A percentile compares a stretch with the other conserved stretches of the same genome.
Conservation (phyloP, 2,113 vertebrate species). For the Eubucco bourcierii region DNA sequence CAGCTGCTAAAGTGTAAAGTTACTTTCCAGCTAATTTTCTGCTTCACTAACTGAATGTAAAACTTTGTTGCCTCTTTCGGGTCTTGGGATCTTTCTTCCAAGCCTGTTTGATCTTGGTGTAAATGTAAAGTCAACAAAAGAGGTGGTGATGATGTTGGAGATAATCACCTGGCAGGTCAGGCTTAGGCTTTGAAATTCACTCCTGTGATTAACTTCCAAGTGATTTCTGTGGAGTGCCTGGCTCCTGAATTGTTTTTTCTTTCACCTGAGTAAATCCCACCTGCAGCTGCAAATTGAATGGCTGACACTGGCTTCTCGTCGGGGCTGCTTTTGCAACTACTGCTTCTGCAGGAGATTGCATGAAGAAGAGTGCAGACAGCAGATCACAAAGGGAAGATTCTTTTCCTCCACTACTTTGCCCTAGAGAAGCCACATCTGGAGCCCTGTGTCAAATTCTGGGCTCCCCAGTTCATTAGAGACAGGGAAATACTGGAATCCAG, state of each 20-base stretch:
- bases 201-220: background rate
- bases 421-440: no score
- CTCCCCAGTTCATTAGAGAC: no score
- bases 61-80: background rate
- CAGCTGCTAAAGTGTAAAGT: background rate
- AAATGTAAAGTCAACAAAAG: background rate
- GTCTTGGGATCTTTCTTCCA: background rate
- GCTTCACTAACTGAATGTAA: background rate
- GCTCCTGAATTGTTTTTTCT: background rate
- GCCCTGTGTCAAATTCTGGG: no score
- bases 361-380: no score
- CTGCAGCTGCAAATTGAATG: background rate
- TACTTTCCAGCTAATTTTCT: background rate
- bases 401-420: no score
- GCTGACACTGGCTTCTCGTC: fast-evolving
- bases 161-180: background rate
- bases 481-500: no score
- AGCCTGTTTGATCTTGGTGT: background rate
- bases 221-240: background rate
- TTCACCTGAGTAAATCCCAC: background rate
- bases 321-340: background rate
- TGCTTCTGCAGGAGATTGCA: no score
- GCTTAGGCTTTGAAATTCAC: background rate
- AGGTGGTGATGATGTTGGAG: background rate
- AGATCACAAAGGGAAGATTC: no score